These are phyloP conservation scores for Eurypyga helias DNA, from an alignment of 2,113 vertebrate species.

Conservation along the genomic window DNA sequence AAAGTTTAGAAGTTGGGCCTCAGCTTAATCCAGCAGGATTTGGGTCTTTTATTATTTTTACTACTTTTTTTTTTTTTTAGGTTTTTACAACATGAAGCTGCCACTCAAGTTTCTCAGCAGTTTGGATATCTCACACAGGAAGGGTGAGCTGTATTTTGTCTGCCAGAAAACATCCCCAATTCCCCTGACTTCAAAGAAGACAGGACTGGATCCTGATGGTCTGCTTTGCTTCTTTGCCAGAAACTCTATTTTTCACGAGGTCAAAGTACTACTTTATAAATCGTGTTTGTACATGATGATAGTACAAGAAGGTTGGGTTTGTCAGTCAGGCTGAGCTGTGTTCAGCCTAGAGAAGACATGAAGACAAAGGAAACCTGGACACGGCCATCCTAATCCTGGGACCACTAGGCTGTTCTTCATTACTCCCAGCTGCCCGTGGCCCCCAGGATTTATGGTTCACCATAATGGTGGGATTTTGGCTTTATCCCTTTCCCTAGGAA, in stretches of 20 bases:
- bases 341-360: neutral
- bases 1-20: conserved; percentile 33
- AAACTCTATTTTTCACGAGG: neutral
- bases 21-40: conserved; percentile 63
- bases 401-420: neutral
- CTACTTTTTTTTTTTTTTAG: neutral
- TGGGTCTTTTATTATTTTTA: conserved; percentile 57
- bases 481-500: neutral
- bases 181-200: neutral
- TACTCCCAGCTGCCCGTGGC: neutral
- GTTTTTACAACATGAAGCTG: conserved; percentile 34
- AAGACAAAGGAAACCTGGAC: conserved; percentile 6
- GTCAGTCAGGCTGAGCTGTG: neutral
- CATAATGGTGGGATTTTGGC: neutral
- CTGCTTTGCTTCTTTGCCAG: conserved; percentile 12
- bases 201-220: neutral
- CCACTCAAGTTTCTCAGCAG: conserved; percentile 11
- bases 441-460: conserved; percentile 24
- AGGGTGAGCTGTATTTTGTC: conserved; percentile 7
- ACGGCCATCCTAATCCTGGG: neutral
- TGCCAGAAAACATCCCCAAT: conserved; percentile 34
- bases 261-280: neutral
- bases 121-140: conserved; percentile 25
- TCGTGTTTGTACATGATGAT: neutral
- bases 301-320: neutral